A percentile compares a stretch with the other conserved stretches of the same genome.
Evolutionary conservation across 2,888 invertebrate genomes (phyloP).

Genomic region (Cetonia aurata): DNA sequence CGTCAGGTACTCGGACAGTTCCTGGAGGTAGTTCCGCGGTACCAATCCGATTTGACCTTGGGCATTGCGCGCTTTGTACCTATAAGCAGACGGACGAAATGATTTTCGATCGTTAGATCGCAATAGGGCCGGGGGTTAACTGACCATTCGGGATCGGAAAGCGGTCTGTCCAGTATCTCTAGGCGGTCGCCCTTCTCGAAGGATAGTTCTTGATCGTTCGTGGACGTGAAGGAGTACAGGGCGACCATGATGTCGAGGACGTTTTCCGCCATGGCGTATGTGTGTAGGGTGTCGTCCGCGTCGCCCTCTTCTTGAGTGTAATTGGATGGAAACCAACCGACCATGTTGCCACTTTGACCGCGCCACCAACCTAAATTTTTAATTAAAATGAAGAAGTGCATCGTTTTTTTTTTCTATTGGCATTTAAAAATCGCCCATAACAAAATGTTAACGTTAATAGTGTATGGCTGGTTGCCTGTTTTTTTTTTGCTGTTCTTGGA

Average conservation of each 20-base stretch:
- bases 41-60: constrained; percentile 95
- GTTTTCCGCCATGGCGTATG: constrained; percentile 94
- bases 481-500: too few species aligned
- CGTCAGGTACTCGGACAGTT: constrained; percentile 89
- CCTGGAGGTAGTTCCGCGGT: constrained; percentile 94
- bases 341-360: constrained; percentile 81
- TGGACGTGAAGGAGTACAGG: constrained; percentile 92
- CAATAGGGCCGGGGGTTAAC: neutral
- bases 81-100: constrained; percentile 42
- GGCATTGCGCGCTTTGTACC: constrained; percentile 91
- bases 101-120: neutral
- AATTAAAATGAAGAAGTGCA: constrained; percentile 8
- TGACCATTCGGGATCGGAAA: constrained; percentile 97
- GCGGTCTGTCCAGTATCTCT: constrained; percentile 95
- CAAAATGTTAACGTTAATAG: too few species aligned
- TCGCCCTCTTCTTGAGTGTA: constrained; percentile 95
- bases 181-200: constrained; percentile 97
- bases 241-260: constrained; percentile 97
- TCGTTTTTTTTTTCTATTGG: constrained; percentile 62
- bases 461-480: too few species aligned
- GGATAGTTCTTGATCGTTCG: constrained; percentile 95
- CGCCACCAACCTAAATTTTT: constrained; percentile 88
- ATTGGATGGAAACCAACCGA: constrained; percentile 98
- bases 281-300: constrained; percentile 88
- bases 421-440: too few species aligned